Conservation (phyloP, 2,797 vertebrate species). For the Liasis olivaceus region DNA sequence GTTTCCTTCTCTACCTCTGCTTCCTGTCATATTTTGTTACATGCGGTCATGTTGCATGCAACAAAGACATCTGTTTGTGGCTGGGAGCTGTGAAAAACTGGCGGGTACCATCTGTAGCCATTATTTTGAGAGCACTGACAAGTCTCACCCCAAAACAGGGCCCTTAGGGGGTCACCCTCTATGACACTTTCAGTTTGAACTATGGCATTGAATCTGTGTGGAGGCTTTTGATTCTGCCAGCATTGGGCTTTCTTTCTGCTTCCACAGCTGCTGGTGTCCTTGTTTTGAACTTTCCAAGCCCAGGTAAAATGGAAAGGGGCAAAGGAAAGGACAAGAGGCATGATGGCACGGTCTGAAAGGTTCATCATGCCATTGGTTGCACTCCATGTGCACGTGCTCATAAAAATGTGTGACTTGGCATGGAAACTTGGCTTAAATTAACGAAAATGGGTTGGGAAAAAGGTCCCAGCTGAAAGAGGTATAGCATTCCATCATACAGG, state of each 20-base stretch:
- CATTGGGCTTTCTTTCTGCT: neutral
- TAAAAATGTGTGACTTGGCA: conserved; percentile 30
- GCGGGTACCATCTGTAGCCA: conserved; percentile 68
- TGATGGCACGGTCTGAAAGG: conserved; percentile 50
- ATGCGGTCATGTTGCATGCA: conserved; percentile 65
- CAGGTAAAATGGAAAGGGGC: neutral
- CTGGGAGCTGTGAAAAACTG: conserved; percentile 69
- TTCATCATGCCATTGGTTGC: conserved; percentile 51
- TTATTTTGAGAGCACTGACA: conserved; percentile 60
- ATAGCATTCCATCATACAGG: conserved; percentile 65
- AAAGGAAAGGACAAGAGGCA: conserved; percentile 35
- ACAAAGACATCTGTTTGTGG: conserved; percentile 73
- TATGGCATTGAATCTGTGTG: rapidly evolving
- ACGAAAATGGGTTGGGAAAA: conserved; percentile 46
- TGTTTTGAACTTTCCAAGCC: conserved; percentile 24
- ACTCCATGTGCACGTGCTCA: conserved; percentile 27
- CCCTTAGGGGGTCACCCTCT: conserved; percentile 38
- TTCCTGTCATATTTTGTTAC: conserved; percentile 71
- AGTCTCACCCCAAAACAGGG: conserved; percentile 42
- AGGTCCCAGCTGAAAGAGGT: conserved; percentile 51
- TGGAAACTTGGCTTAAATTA: conserved; percentile 60
- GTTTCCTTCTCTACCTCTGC: conserved; percentile 66
- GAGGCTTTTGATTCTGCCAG: neutral
- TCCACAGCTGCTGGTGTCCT: neutral
- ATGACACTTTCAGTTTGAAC: conserved; percentile 36